Base-by-base conservation (phyloP, 37 sponge, comb jelly and placozoan species). In the Halichondria panicea region DNA sequence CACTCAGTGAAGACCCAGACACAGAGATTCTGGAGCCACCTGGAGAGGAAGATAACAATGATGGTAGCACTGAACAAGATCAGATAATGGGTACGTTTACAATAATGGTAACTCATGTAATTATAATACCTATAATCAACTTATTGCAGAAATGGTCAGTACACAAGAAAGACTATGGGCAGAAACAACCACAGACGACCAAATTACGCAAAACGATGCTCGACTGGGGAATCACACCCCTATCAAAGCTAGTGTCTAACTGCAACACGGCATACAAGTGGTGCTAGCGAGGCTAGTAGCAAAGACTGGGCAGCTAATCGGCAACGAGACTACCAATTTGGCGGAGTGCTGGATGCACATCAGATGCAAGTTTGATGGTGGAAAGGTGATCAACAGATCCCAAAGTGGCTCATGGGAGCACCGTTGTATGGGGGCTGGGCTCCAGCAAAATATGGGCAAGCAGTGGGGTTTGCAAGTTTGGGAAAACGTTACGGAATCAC, bases 311-410 rank as follows among this genome's bases (percentile, higher is more conserved):
- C 73, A 81, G 48, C 67, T 72, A 25, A 60, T 71, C 25, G 75
- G 60, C 32, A 82, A 82, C 61, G 34, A 56, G 11, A 82, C 83
- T n/a, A 82, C 75, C 28, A 74, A 82, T 35, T 37, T 82, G 3
- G 83, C 68, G 40, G 83, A 82, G 39, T 3, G 48, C 2, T 82
- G 83, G 83, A 82, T 82, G 75, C 75, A 82, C 27, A 66, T 74
- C 2, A 30, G 83, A 15, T 37, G 22, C 24, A 82, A 82, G 38
- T 82, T 67, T 66, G 83, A 82, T 66, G 75, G 83, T 2, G 83
- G 83, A 19, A 82, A 82, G 41, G 66, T 64, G 3, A 82, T 74
- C 8, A 82, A 74, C 32, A 5, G 83, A 40, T 64, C 55, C 1
- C 82, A 81, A 25, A 59, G 74, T 53, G 74, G 74, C 0, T 78